Base-by-base conservation (phyloP, 1,140 invertebrate genomes). In the Belonocnema kinseyi region DNA sequence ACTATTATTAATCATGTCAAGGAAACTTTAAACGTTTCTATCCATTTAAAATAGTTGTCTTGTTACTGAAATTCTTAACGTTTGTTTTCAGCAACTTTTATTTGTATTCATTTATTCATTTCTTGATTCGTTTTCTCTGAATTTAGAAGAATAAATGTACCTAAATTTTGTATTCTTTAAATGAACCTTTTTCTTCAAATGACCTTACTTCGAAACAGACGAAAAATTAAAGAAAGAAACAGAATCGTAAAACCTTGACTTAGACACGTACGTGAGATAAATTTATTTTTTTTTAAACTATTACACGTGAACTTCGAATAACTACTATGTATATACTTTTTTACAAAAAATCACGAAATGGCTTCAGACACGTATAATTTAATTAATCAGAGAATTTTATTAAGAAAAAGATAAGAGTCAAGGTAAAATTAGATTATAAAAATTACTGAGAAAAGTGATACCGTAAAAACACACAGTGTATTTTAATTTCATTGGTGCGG, bases 401-500 rank as follows among this genome's bases (percentile, higher is more conserved):
- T 5, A 3, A 16, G 14, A 26, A 11, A 33, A 61, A 33, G 33
- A 61, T 12, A 12, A 4, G 21, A 21, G 8, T 21, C 56, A 61
- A 26, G 19, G 56, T 14, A 33, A 61, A 61, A 33, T 33, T 13
- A 14, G 21, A 21, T 14, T 26, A 7, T 40, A 66, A 66, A 40
- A 56, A 21, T 19, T 8, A 6, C 8, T 16, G 6, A 4, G 19
- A 26, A 26, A 33, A 13, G 26, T 33, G 26, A 66, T 40, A n/a
- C 58, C 5, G n/a, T 66, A 66, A 66, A 66, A 66, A 16, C 13
- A 16, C 26, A 66, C 21, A 66, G n/a, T n/a, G 58, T 13, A 66
- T 33, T 66, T 66, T 66, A 66, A 66, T 66, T 66, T 26, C 58
- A n/a, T 40, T 66, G 26, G 46, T 66, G 58, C 26, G 33, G 58